Evolutionary conservation across 2,113 vertebrate species (phyloP).

Genomic region (Nothoprocta perdicaria): DNA sequence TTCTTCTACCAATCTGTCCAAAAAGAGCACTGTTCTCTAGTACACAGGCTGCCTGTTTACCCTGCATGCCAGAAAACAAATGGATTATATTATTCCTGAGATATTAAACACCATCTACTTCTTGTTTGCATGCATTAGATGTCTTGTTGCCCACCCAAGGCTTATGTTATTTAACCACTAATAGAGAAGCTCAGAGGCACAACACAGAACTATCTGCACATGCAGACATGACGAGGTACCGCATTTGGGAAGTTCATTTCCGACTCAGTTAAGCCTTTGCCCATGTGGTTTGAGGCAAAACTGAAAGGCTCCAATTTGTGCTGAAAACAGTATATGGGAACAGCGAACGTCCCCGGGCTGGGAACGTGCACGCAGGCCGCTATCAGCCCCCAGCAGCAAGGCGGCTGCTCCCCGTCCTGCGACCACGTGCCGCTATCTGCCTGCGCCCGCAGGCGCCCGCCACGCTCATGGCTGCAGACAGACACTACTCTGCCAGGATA

Average conservation of each 20-base stretch:
- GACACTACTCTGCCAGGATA: fast-evolving
- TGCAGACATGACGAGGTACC: neutral
- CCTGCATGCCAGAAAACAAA: neutral
- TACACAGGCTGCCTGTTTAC: neutral
- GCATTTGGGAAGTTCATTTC: neutral
- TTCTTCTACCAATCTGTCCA: neutral
- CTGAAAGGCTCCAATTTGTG: neutral
- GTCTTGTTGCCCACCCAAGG: neutral
- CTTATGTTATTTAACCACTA: neutral
- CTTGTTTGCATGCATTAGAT: neutral
- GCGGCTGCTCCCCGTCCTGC: neutral
- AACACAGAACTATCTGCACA: neutral
- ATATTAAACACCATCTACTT: neutral
- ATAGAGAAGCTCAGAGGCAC: neutral
- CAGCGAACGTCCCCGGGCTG: neutral
- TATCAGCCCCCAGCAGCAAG: neutral
- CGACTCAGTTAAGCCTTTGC: neutral
- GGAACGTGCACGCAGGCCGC: neutral
- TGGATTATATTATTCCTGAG: neutral
- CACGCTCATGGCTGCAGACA: neutral
- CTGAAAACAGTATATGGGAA: neutral
- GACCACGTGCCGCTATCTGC: neutral
- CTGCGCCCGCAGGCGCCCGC: neutral
- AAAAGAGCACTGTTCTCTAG: neutral
- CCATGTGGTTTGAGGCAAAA: neutral